A percentile compares a stretch with the other conserved stretches of the same genome.
Conservation (phyloP, 2,888 invertebrate genomes). For the Aproaerema taeniolella region DNA sequence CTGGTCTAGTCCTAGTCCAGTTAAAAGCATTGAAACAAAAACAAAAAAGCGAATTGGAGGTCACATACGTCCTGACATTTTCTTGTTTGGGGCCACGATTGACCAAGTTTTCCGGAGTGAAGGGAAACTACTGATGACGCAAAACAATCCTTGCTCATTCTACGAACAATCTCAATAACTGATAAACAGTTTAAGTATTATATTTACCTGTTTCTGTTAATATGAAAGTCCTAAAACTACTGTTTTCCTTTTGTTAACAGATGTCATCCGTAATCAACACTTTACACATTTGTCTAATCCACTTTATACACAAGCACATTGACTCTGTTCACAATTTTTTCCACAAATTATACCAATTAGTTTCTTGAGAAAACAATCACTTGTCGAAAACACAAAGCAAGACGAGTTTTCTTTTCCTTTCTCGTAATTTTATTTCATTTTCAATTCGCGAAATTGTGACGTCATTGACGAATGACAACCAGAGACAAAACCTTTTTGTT, state of each 20-base stretch:
- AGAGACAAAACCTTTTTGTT: constrained; percentile 17
- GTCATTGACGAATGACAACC: constrained; percentile 24
- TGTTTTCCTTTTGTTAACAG: constrained; percentile 67
- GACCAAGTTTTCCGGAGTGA: constrained; percentile 32
- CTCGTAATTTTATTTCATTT: constrained; percentile 32
- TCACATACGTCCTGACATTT: constrained; percentile 66
- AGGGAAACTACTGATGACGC: constrained; percentile 45
- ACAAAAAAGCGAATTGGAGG: constrained; percentile 52
- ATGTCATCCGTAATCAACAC: constrained; percentile 72
- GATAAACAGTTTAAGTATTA: neutral
- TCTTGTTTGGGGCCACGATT: constrained; percentile 44
- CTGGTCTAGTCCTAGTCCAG: neutral
- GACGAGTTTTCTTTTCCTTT: constrained; percentile 39
- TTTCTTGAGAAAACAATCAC: constrained; percentile 31
- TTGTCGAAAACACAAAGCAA: constrained; percentile 35
- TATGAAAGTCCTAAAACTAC: constrained; percentile 34
- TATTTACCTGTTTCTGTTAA: constrained; percentile 14
- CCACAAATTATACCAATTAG: constrained; percentile 34
- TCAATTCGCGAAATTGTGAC: constrained; percentile 29
- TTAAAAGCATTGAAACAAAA: constrained; percentile 25
- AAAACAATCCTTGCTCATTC: constrained; percentile 15
- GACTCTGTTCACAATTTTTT: constrained; percentile 42
- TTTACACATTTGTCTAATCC: constrained; percentile 59
- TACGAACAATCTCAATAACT: neutral
- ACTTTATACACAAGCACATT: constrained; percentile 49